Evolutionary conservation across 2,888 invertebrate species (phyloP).

Genomic region (Melanargia galathea): DNA sequence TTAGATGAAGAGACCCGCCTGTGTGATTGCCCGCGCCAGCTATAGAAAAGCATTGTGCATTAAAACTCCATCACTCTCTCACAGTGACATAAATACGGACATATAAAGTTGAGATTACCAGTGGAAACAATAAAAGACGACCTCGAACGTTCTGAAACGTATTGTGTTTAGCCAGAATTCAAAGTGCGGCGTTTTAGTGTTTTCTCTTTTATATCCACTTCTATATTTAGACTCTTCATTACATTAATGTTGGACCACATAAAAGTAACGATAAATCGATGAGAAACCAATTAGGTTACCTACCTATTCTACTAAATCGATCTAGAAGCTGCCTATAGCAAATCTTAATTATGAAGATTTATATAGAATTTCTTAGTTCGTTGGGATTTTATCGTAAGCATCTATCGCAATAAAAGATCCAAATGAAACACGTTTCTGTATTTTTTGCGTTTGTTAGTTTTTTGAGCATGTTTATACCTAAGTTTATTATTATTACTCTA

Average conservation of each 20-base stretch:
- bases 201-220: constrained; percentile 30
- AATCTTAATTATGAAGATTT: constrained; percentile 15
- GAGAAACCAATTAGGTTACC: constrained; percentile 2
- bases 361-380: not conserved
- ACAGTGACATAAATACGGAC: constrained; percentile 42
- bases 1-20: not conserved
- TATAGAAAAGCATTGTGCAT: constrained; percentile 4
- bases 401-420: not conserved
- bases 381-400: not conserved
- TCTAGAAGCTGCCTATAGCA: not conserved
- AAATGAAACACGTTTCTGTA: not conserved
- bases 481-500: not conserved
- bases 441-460: not conserved
- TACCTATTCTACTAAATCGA: not conserved
- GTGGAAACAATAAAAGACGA: constrained; percentile 46
- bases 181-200: constrained; percentile 31
- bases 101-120: constrained; percentile 44
- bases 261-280: constrained; percentile 8
- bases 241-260: constrained; percentile 12
- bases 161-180: constrained; percentile 37
- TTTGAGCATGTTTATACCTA: not conserved
- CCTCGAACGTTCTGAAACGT: constrained; percentile 39
- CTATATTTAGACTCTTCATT: constrained; percentile 26
- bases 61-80: constrained; percentile 38
- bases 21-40: not conserved